A percentile compares a stretch with the other conserved stretches of the same genome.
Evolutionary conservation across 2,797 vertebrate genomes (phyloP).

Genomic region (Platyrinchus mystaceus): DNA sequence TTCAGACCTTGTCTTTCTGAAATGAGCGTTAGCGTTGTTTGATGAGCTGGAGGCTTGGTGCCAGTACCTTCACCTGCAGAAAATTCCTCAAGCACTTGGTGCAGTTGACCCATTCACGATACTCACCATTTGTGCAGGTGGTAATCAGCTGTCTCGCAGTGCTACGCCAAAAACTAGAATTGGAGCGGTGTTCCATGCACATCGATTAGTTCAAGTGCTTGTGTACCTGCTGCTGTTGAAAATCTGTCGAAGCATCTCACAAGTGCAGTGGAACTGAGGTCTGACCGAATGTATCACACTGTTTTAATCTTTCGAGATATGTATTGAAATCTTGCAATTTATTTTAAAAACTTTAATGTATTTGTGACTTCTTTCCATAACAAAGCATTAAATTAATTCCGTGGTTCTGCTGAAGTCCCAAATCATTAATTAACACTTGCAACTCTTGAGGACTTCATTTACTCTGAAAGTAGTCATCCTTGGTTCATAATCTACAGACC

Average conservation of each 20-base stretch:
- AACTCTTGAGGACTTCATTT: fast-evolving
- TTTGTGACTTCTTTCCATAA: background rate
- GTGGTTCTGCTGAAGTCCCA: background rate
- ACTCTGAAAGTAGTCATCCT: background rate
- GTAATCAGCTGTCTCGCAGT: background rate
- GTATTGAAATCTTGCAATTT: background rate
- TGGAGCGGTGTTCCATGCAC: background rate
- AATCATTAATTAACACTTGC: fast-evolving
- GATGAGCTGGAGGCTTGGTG: background rate
- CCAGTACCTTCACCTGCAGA: background rate
- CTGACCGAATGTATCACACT: background rate
- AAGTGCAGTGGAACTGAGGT: background rate
- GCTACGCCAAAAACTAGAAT: background rate
- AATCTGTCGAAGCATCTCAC: background rate
- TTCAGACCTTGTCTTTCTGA: background rate
- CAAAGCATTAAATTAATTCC: background rate
- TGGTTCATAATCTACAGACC: background rate
- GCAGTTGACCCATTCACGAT: background rate
- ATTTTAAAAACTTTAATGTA: background rate
- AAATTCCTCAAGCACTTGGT: background rate
- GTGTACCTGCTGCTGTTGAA: background rate
- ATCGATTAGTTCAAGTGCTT: background rate
- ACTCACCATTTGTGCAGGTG: background rate
- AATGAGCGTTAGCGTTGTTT: fast-evolving
- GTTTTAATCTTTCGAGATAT: background rate